Evolutionary conservation across 2,113 vertebrate species (phyloP).

Genomic region (Bombycilla garrulus): DNA sequence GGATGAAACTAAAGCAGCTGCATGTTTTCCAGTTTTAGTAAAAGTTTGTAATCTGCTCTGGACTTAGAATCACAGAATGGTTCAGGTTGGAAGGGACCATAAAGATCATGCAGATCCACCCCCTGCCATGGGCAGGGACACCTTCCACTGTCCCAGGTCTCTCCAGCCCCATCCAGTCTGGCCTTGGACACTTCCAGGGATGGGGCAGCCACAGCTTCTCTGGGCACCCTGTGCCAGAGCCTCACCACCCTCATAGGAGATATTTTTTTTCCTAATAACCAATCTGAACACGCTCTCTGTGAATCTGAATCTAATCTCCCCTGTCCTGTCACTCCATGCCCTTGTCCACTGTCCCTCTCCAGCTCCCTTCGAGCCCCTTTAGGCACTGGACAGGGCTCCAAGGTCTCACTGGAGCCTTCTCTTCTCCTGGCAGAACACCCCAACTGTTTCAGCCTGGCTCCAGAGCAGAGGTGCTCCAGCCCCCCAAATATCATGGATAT

Average conservation of each 20-base stretch:
- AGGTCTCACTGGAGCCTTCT: background rate
- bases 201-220: background rate
- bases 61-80: background rate
- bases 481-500: background rate
- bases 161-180: fast-evolving
- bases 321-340: background rate
- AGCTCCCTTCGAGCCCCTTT: background rate
- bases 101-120: background rate
- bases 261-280: background rate
- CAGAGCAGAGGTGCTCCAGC: background rate
- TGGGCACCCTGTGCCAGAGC: background rate
- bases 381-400: background rate
- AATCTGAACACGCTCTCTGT: background rate
- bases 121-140: background rate
- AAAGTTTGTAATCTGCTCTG: background rate
- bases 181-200: background rate
- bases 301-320: too few relatives aligned
- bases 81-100: background rate
- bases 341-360: background rate
- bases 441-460: background rate
- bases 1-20: background rate
- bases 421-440: background rate
- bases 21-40: background rate
- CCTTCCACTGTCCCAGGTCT: background rate
- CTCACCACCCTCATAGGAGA: background rate